Evolutionary conservation across 2,113 vertebrate genomes (phyloP), one percentile per base, ranked within the genome.

Genomic region (Psammodynastes pulverulentus): DNA sequence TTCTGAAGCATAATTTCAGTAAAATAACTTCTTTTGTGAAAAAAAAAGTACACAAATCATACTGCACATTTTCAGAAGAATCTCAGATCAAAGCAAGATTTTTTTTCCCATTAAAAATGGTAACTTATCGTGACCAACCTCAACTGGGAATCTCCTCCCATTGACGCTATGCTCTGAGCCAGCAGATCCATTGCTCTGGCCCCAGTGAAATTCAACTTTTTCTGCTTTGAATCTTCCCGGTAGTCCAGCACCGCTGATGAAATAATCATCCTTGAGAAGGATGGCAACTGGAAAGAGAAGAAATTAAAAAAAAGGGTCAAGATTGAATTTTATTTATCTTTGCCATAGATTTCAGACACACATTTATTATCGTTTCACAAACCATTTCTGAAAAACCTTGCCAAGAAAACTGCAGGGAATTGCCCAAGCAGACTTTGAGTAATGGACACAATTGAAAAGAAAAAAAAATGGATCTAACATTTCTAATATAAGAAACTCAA

Each of bases 181-280:
- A 0, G 98, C 98, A 0, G 98, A 99, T 86, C 98, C 98, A 1
- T 99, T 99, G 97, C 98, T 99, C 53, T 99, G 98, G 90, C 99
- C 99, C 99, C 99, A 99, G 94, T 99, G 99, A 96, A 99, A 99
- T 95, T 99, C 99, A 92, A 99, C 98, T 97, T 99, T 99, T 96
- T 99, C 99, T 0, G 98, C 99, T 95, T 99, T 99, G 97, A 99
- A 99, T 95, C 99, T 98, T 88, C 98, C 98, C 0, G 99, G 99
- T 87, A 99, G 96, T 43, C 98, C 99, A 0, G 98, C 99, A 19
- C 99, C 99, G 1, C 98, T 98, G 95, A 99, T 97, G 94, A 99
- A 99, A 97, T 99, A 99, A 95, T 99, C 98, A 12, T 99, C 99
- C 96, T 99, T 99, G 95, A 99, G 97, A 92, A 99, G 98, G 93